Evolutionary conservation across 2,888 invertebrate genomes (phyloP), one percentile per base, ranked within the genome.

Genomic region (Orthosia cruda): DNA sequence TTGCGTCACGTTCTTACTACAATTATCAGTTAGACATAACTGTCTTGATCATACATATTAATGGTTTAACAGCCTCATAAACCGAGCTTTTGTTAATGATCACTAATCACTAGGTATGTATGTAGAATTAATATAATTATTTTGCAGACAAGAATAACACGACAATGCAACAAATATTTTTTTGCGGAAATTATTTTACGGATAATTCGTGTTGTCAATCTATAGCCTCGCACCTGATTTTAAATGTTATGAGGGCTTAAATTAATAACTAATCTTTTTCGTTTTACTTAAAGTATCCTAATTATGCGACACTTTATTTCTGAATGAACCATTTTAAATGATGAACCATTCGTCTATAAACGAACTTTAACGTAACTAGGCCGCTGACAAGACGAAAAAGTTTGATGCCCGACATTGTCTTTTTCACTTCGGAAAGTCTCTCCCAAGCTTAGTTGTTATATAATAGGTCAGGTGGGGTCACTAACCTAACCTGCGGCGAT

Each of bases 31-130:
- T 65, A 80, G 40, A 16, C 23, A 74, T 68, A 69, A 68, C 55
- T 69, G 65, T 80, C 47, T 66, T 57, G 62, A 80, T 80, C 61
- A 62, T 52, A 23, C 20, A 40, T 54, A 49, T 79, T 79, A 66
- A 79, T 75, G 23, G 20, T 40, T 16, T 68, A 40, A 50, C 4
- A 12, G 20, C 3, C 12, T 61, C 26, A 16, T 68, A 74, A 26
- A 64, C 18, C 2, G 4, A 52, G 52, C 57, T 52, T 64, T 61
- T 65, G 47, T 9, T 65, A 45, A 32, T 47, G 52, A 5, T 16
- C 15, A 9, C 3, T 68, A 65, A 18, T 23, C n/a, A 32, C 5
- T 52, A 72, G 4, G 40, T 40, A 40, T 40, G 9, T 40, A 40
- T 40, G 40, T 40, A 40, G 40, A 40, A 40, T 40, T 40, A 40